Evolutionary conservation across 2,888 invertebrate genomes (phyloP), one percentile per base, ranked within the genome.

Genomic region (Ectropis crepuscularia): DNA sequence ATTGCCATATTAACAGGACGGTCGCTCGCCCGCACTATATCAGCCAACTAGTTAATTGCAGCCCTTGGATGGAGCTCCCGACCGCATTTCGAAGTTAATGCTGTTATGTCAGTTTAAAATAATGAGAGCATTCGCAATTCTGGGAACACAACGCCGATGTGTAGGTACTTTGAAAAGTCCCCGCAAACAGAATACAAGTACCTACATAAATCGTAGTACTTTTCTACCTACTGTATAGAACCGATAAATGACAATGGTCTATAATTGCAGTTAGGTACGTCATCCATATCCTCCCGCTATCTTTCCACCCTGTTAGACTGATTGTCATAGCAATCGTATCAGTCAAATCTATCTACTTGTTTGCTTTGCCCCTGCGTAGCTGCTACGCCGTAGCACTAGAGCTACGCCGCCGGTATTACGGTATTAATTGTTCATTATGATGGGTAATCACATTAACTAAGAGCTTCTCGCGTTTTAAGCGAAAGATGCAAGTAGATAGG

Each of bases 41-140:
- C 88, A 88, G 84, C 77, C 83, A 82, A 84, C 86, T 87, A 85
- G 87, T 90, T 90, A 89, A 90, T 89, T 90, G 89, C 86, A 85
- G 86, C 83, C 82, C 85, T 86, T 84, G 85, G 80, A 87, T 89
- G 87, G 87, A 86, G 88, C 85, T 90, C 84, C 80, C 82, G 82
- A 86, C 87, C 87, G 82, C 86, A 88, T 88, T 90, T 88, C 85
- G 82, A 87, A 88, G 83, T 88, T 87, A 86, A 88, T 88, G 83
- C 83, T 85, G 86, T 86, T 83, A 82, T 82, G 85, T 85, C 85
- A 85, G 83, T 79, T 74, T 79, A 79, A 83, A 86, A 87, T 88
- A 88, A 88, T 87, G 85, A 85, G 80, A 79, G 78, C 76, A 80
- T 79, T 80, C 73, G 73, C 79, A 81, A 72, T 77, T 74, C 74